Percentiles rank a stretch among this genome's conserved stretches.
Conservation (phyloP, 2,113 vertebrate species). For the Malurus melanocephalus region DNA sequence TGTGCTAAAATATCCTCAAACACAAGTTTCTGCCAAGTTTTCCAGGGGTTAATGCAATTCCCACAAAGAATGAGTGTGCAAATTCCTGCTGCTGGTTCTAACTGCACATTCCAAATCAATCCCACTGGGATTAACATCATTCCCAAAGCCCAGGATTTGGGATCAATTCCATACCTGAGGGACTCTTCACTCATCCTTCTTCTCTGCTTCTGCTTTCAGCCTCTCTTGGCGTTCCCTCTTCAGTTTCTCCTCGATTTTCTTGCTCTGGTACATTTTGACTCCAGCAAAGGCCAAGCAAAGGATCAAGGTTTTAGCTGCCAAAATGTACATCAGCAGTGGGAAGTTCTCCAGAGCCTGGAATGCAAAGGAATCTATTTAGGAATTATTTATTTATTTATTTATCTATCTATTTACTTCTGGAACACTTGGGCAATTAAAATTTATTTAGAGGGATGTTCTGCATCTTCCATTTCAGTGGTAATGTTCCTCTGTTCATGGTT, state of each 20-base stretch:
- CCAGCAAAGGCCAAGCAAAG: conserved; percentile 90
- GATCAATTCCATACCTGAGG: conserved; percentile 7
- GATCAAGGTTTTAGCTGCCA: conserved; percentile 90
- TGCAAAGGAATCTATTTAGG: not conserved
- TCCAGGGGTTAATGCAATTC: not conserved
- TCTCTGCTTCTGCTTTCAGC: conserved; percentile 52
- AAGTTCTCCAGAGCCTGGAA: conserved; percentile 86
- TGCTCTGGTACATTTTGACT: conserved; percentile 88
- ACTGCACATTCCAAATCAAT: not conserved
- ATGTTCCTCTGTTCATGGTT: not conserved
- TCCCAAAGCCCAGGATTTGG: not conserved
- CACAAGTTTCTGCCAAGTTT: not conserved
- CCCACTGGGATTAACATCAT: not conserved
- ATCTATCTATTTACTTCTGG: not conserved
- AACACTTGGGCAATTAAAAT: not conserved
- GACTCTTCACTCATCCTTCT: conserved; percentile 78
- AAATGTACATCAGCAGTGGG: conserved; percentile 90
- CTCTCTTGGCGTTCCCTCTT: conserved; percentile 69
- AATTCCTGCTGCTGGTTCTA: not conserved
- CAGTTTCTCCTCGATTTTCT: conserved; percentile 74
- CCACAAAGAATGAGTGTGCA: not conserved
- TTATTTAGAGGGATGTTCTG: not conserved
- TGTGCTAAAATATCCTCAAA: not conserved
- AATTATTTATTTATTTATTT: too few relatives aligned
- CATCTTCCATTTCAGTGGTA: not conserved